A percentile compares a stretch with the other conserved stretches of the same genome.
Evolutionary conservation across 2,113 vertebrate species (phyloP).

Genomic region (Corythornis madagascariensis): DNA sequence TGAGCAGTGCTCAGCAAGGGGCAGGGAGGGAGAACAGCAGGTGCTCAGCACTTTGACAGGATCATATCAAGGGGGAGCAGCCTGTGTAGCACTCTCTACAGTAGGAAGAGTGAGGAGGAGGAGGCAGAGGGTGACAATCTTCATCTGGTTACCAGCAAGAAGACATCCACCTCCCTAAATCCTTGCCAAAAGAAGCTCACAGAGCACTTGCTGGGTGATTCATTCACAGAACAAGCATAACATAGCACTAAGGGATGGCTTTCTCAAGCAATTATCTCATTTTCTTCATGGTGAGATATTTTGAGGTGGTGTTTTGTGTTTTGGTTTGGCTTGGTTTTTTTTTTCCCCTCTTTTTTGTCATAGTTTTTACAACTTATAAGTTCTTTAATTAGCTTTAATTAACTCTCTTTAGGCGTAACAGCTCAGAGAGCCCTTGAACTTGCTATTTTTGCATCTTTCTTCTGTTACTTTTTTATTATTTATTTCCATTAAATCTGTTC

Average conservation of each 20-base stretch:
- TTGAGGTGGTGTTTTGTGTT: background rate
- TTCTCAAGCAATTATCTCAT: background rate
- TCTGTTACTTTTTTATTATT: background rate
- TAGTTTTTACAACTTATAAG: background rate
- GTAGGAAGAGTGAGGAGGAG: background rate
- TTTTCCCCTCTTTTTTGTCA: background rate
- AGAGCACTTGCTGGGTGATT: rapidly evolving
- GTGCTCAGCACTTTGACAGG: background rate
- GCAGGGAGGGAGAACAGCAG: rapidly evolving
- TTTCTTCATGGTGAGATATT: background rate
- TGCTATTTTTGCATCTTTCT: background rate
- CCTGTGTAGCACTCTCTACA: background rate
- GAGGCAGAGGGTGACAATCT: background rate
- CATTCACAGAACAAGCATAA: background rate
- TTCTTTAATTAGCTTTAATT: background rate
- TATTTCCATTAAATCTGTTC: no score
- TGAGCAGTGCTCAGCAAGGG: background rate
- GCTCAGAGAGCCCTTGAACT: background rate
- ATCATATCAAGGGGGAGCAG: rapidly evolving
- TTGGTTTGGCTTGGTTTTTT: background rate
- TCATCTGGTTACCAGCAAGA: background rate
- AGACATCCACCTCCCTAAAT: no score
- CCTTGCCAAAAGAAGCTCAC: background rate
- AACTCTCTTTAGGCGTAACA: background rate
- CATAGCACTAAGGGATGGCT: background rate